phyloP scores from a whole-genome alignment of 2,797 vertebrate genomes.

The Hemibagrus guttatus region DNA sequence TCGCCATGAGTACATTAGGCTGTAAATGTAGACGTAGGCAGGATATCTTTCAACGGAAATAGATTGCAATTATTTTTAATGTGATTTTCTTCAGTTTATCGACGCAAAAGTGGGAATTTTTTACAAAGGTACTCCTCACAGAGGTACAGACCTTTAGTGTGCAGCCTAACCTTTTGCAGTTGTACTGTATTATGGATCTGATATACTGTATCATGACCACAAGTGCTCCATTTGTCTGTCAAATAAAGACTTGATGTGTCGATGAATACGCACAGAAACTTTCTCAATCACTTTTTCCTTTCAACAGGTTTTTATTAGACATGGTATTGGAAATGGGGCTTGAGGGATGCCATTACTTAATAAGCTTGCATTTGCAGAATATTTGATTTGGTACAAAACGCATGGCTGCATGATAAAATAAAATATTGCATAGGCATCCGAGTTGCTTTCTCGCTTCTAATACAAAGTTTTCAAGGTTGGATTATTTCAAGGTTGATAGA shows the following conservation, averaged over 20 bases:
- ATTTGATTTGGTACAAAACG: background rate
- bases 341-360: background rate
- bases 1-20: too few relatives aligned
- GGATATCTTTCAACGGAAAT: too few relatives aligned
- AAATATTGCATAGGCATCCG: background rate
- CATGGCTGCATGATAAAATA: background rate
- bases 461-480: background rate
- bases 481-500: background rate
- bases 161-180: too few relatives aligned
- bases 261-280: background rate
- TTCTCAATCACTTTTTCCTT: background rate
- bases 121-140: too few relatives aligned
- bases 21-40: too few relatives aligned
- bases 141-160: too few relatives aligned
- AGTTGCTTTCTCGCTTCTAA: background rate
- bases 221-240: background rate
- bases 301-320: background rate
- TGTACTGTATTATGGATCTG: background rate
- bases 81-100: too few relatives aligned
- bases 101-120: too few relatives aligned
- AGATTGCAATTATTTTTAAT: too few relatives aligned
- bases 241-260: background rate
- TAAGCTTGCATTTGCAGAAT: background rate
- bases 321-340: background rate
- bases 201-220: background rate